Evolutionary conservation across 2,888 invertebrate species (phyloP), one percentile per base, ranked within the genome.

Genomic region (Eristalis pertinax): DNA sequence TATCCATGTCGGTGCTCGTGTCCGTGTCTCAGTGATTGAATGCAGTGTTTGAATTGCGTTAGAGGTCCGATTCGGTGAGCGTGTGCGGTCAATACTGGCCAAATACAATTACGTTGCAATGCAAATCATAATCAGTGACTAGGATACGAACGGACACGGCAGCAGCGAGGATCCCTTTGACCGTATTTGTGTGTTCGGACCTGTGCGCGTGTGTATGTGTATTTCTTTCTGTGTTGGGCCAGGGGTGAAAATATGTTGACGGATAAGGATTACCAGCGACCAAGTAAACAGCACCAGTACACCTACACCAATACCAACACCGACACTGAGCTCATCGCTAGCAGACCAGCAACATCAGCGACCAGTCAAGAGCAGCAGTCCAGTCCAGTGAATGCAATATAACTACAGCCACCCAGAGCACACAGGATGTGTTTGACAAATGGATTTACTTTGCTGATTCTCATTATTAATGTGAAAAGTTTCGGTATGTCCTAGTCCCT

Each of bases 341-440:
- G 26, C 26, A 32, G 32, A 70, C 15, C 50, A 69, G 24, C 80
- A 69, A 56, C 43, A 85, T 22, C 85, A 60, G 8, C 58, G 58
- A 29, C 65, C 35, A 10, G 72, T n/a, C 19, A 67, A 56, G 65
- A 24, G 38, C 67, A 77, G 41, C 86, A 77, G 72, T 26, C 26
- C 43, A 80, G 58, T 35, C 76, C 76, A 80, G 76, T 88, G 80
- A 88, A 88, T 88, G 84, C 79, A 88, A 73, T 74, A 76, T 80
- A 80, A 84, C 76, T 70, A 80, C 73, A 38, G 22, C 41, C 29
- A 77, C 83, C 67, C 76, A 88, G 84, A 79, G 69, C 84, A 84
- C 87, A 88, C 87, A 88, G 87, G 87, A 88, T 88, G 87, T 88
- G 87, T 84, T 88, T 88, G 84, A 88, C 87, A 88, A 88, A 88